Evolutionary conservation across 2,888 invertebrate genomes (phyloP), one percentile per base, ranked within the genome.

Genomic region (Thereva unica): DNA sequence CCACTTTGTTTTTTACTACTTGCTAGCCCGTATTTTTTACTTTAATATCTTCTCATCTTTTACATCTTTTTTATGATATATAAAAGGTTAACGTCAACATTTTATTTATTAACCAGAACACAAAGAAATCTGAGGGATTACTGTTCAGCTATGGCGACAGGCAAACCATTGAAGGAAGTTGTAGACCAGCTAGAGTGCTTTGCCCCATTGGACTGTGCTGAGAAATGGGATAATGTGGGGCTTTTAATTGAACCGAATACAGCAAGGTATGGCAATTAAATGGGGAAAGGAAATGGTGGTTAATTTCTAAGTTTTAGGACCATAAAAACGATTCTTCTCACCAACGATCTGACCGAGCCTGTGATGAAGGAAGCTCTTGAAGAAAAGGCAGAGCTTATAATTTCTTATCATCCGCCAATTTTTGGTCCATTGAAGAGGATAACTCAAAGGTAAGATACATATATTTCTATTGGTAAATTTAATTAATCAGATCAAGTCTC

Each of bases 371-470:
- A 96, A 82, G 94, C 95, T 1, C 76, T 91, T 4, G 78, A 82
- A 1, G 78, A 84, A 61, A 84, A 86, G 10, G 86, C 86, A 61
- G 88, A 94, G 78, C 82, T 97, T 80, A 93, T 97, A 66, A 84
- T 97, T 66, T 90, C 95, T 0, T 97, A 97, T 79, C 97, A 97
- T 83, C 97, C 97, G n/a, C 95, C 95, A 12, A 92, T 97, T 77
- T 97, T 97, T 80, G 83, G 85, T 9, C 88, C 93, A 5, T 74
- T 97, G 64, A 96, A 94, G 76, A 85, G 89, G 44, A 83, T 97
- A 45, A 87, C 89, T 2, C 84, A 93, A 86, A 90, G 86, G 90
- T 92, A 80, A 77, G 74, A 71, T 23, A 59, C 4, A 47, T 12
- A 12, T 5, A 47, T 47, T 12, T 3, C 4, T 56, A 6, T 10